Base-by-base conservation (phyloP, 2,888 invertebrate species). In the Muscina levida region DNA sequence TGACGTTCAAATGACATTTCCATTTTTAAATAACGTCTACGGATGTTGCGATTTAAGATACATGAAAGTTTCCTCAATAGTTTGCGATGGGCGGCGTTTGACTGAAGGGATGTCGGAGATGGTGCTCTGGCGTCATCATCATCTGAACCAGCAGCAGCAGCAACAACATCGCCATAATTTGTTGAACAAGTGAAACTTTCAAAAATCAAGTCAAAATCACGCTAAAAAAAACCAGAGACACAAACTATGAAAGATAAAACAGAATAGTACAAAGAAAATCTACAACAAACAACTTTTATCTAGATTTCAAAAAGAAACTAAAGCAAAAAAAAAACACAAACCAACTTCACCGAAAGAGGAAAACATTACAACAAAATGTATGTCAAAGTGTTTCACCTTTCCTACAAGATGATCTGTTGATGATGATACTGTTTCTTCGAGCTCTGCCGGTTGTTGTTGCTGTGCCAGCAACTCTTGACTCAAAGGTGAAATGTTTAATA, bases 21-120 rank as follows among this genome's bases (percentile, higher is more conserved):
- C 76, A 85, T 83, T 59, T 73, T 72, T 44, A 84, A 67, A 19
- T 82, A 57, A 15, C 84, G 83, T 13, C 83, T 72, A 24, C 81
- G 82, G 11, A 56, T 46, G 44, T 83, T 84, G 44, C 79, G 83
- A 31, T 81, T 80, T 22, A 85, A 57, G 24, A 82, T 78, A 15
- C 84, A 85, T 10, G 59, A 62, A n/a, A 77, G 68, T 62, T 77
- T 67, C 11, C 67, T 59, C 62, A 26, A 68, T 46, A 76, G 22
- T 72, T 76, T 76, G 37, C 66, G 19, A 19, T 22, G 51, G 17
- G 17, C 22, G 6, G 19, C 10, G 6, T 11, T 2, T 15, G 46
- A 46, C 17, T n/a, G n/a, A n/a, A n/a, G n/a, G 31, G 11, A 39
- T 17, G 37, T 10, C 19, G 19, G 42, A 10, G 22, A 11, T 39